A percentile compares a stretch with the other conserved stretches of the same genome.
phyloP scores from a whole-genome alignment of 2,888 invertebrate species.

The Suillia variegata region DNA sequence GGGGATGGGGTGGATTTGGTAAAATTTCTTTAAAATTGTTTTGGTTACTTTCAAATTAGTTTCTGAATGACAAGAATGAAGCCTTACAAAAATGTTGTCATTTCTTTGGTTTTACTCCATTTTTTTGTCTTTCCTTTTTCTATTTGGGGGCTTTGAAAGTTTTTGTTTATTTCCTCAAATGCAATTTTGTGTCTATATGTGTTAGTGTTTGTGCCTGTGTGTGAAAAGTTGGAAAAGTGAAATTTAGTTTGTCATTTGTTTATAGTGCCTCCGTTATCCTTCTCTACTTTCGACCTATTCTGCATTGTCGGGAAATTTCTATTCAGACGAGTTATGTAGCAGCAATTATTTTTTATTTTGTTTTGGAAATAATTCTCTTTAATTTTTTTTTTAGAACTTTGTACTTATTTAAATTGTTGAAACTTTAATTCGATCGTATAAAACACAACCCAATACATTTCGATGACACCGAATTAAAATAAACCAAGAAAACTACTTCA shows the following conservation, averaged over 20 bases:
- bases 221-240: constrained; percentile 38
- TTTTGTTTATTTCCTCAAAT: constrained; percentile 50
- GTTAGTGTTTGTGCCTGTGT: background rate
- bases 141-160: constrained; percentile 34
- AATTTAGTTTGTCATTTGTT: constrained; percentile 42
- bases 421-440: too few relatives aligned
- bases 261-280: too few relatives aligned
- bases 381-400: too few relatives aligned
- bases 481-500: too few relatives aligned
- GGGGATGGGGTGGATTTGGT: constrained; percentile 20
- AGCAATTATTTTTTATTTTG: too few relatives aligned
- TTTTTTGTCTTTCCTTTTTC: constrained; percentile 12
- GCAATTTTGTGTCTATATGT: constrained; percentile 35
- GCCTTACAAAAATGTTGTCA: constrained; percentile 54
- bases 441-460: too few relatives aligned
- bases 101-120: constrained; percentile 31
- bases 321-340: too few relatives aligned
- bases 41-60: constrained; percentile 56
- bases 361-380: too few relatives aligned
- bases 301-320: too few relatives aligned
- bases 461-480: too few relatives aligned
- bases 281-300: too few relatives aligned
- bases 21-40: constrained; percentile 55
- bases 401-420: too few relatives aligned
- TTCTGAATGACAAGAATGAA: constrained; percentile 51